Evolutionary conservation across 1,140 invertebrate genomes (phyloP).

Genomic region (Eufriesea mexicana): DNA sequence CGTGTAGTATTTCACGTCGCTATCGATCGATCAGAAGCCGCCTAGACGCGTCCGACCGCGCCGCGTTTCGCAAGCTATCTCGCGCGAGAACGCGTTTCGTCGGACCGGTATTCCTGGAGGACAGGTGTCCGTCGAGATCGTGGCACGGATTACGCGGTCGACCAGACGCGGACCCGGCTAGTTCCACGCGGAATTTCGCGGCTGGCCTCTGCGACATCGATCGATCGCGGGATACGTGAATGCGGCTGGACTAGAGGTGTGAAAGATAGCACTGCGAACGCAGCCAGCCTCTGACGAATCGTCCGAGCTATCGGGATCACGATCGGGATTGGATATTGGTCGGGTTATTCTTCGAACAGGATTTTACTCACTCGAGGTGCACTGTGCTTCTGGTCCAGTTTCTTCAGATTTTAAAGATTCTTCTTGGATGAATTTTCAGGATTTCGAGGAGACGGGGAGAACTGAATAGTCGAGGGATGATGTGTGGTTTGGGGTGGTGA

Average conservation of each 20-base stretch:
- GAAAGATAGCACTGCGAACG: too few relatives aligned
- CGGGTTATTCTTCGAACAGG: too few relatives aligned
- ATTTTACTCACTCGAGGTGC: too few relatives aligned
- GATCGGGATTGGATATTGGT: neutral
- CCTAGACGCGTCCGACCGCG: slow-evolving; percentile 40
- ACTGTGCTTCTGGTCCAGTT: too few relatives aligned
- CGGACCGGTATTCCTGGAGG: slow-evolving; percentile 43
- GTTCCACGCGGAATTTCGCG: slow-evolving; percentile 29
- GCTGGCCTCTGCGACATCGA: slow-evolving; percentile 11
- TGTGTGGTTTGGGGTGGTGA: too few relatives aligned
- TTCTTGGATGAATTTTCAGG: too few relatives aligned
- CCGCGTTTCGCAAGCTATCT: slow-evolving; percentile 36
- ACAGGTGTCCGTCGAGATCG: slow-evolving; percentile 50
- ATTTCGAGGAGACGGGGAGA: too few relatives aligned
- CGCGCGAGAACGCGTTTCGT: slow-evolving; percentile 32
- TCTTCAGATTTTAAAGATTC: too few relatives aligned
- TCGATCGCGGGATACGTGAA: slow-evolving; percentile 15
- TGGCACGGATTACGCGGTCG: slow-evolving; percentile 42
- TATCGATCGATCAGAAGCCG: slow-evolving; percentile 40
- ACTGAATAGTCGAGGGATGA: too few relatives aligned
- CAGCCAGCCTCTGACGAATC: neutral
- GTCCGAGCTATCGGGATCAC: neutral
- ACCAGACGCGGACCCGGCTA: neutral
- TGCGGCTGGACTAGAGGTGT: neutral
- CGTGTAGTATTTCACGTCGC: slow-evolving; percentile 40